Base-by-base conservation (phyloP, 2,113 vertebrate species). In the Lontra canadensis region DNA sequence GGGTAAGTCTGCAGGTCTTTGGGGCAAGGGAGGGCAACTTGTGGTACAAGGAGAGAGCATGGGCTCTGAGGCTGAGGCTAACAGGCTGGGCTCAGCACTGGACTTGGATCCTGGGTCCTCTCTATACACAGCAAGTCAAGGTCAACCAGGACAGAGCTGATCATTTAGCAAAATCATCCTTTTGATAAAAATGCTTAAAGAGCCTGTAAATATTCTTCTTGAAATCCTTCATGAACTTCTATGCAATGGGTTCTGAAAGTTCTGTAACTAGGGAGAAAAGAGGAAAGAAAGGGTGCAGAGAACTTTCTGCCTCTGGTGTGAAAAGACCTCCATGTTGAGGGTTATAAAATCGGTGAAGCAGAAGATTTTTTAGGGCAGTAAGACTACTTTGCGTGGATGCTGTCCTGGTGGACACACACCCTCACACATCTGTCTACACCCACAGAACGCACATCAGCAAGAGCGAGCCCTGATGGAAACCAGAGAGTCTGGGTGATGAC, bases 401-500 rank as follows among this genome's bases (percentile, higher is more conserved):
- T 6, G 0, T 57, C 7, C 15, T 0, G 11, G 69, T 20, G 57
- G 57, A 23, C 0, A 2, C 12, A 10, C 0, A 15, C 55, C 49
- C 2, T 52, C 4, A 7, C 29, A 4, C 31, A 4, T 36, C 18
- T 79, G 71, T 18, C 31, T 42, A 79, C 34, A 5, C 13, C 81
- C 81, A 26, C 23, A 1, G 25, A 7, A n/a, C 0, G 47, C 3
- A 31, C 12, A 2, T 7, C 36, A 6, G n/a, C 25, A 0, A 6
- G 39, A 69, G 25, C 1, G 17, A 67, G 12, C 36, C 59, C 29
- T 21, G 21, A n/a, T 11, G 36, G 3, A 29, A 31, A 36, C 4
- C 6, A 21, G 0, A 7, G 42, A 10, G 10, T 15, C 67, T 21
- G 79, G n/a, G 47, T 12, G 55, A n/a, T 1, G 1, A 59, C 0